A percentile compares a stretch with the other conserved stretches of the same genome.
Conservation (phyloP, 37 sponge, comb jelly and placozoan genomes). For the Chondrosia reniformis region DNA sequence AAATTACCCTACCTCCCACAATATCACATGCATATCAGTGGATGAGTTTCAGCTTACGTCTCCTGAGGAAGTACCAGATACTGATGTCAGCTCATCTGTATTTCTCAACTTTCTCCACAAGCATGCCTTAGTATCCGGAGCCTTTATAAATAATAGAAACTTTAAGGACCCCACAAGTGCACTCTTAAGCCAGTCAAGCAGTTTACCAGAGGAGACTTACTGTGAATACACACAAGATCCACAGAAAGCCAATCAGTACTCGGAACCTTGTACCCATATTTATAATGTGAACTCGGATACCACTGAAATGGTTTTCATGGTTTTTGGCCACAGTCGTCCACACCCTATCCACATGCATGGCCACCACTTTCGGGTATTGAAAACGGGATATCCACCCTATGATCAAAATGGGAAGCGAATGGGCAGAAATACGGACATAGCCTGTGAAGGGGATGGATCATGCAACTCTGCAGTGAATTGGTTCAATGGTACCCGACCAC, state of each 20-base stretch:
- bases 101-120: constrained; percentile 54
- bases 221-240: neutral
- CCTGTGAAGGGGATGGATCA: neutral
- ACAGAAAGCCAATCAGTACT: neutral
- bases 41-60: constrained; percentile 9
- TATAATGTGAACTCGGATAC: neutral
- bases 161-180: constrained; percentile 23
- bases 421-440: constrained; percentile 11
- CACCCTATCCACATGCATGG: constrained; percentile 55
- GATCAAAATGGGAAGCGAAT: neutral
- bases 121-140: neutral
- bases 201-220: neutral
- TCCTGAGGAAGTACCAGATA: neutral
- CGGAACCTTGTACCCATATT: neutral
- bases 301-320: neutral
- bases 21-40: constrained; percentile 35
- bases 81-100: constrained; percentile 22
- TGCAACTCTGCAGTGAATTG: neutral
- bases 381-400: constrained; percentile 24
- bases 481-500: neutral
- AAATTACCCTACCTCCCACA: constrained; percentile 23
- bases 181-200: constrained; percentile 17
- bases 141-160: constrained; percentile 37
- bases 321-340: neutral
- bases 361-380: constrained; percentile 36